These are phyloP conservation scores for Psylliodes chrysocephalus DNA, from an alignment of 2,888 invertebrate genomes.

Conservation along the genomic window DNA sequence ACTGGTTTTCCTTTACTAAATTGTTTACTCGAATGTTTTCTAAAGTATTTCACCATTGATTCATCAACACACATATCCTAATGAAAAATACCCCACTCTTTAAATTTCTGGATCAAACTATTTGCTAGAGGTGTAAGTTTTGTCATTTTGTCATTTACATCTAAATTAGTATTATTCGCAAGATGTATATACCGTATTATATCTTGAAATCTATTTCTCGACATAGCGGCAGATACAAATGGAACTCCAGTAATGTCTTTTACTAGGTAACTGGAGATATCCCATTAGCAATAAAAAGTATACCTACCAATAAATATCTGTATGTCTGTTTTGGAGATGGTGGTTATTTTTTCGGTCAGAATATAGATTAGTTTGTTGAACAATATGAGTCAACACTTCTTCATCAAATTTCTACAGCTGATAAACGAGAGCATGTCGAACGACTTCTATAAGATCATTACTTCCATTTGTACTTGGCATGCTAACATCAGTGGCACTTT, in stretches of 20 bases:
- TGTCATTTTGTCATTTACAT: slow-evolving; percentile 38
- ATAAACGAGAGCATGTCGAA: neutral
- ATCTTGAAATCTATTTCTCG: slow-evolving; percentile 45
- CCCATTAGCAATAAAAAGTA: slow-evolving; percentile 49
- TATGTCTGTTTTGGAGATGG: too few relatives aligned
- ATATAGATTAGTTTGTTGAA: neutral
- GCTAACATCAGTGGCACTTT: too few relatives aligned
- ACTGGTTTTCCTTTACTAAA: slow-evolving; percentile 49
- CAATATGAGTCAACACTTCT: neutral
- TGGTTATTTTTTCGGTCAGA: too few relatives aligned
- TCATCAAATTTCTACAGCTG: neutral
- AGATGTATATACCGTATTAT: slow-evolving; percentile 41
- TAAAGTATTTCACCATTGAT: slow-evolving; percentile 50
- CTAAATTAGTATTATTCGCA: slow-evolving; percentile 38
- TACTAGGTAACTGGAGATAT: slow-evolving; percentile 52
- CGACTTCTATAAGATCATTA: neutral
- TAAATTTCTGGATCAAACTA: slow-evolving; percentile 42
- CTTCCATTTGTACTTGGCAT: neutral
- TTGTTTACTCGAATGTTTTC: slow-evolving; percentile 45
- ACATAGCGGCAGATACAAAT: slow-evolving; percentile 48
- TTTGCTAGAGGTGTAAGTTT: slow-evolving; percentile 37
- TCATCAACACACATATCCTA: slow-evolving; percentile 47
- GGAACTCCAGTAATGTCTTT: slow-evolving; percentile 53
- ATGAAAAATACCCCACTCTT: slow-evolving; percentile 45
- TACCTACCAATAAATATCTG: slow-evolving; percentile 31